phyloP scores from a whole-genome alignment of 2,888 invertebrate species.

The Eristalis intricaria region DNA sequence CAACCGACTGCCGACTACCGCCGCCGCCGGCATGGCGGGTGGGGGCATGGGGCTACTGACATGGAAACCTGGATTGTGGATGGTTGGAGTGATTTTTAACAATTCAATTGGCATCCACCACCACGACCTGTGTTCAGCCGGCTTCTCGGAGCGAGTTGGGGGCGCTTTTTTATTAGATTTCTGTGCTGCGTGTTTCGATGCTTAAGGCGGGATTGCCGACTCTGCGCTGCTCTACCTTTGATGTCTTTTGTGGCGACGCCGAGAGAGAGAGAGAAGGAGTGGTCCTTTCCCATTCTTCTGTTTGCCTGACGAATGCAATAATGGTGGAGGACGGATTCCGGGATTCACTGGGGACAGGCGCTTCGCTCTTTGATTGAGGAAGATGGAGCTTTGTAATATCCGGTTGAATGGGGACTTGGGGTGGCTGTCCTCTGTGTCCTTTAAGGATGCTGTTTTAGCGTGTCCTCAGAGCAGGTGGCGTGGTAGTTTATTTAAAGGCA shows the following conservation, averaged over 20 bases:
- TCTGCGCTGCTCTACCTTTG: slow-evolving; percentile 53
- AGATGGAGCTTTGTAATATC: slow-evolving; percentile 62
- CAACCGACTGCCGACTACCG: background rate
- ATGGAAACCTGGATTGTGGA: slow-evolving; percentile 36
- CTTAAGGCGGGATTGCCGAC: slow-evolving; percentile 58
- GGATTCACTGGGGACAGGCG: slow-evolving; percentile 60
- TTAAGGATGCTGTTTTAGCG: background rate
- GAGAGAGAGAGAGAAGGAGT: no score
- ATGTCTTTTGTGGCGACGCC: slow-evolving; percentile 49
- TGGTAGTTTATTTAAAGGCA: background rate
- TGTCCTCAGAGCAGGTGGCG: background rate
- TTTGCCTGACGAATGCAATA: slow-evolving; percentile 58
- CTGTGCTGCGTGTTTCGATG: slow-evolving; percentile 50
- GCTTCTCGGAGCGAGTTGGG: background rate
- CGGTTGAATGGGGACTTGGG: background rate
- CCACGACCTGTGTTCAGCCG: slow-evolving; percentile 13
- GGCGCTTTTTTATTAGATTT: slow-evolving; percentile 62
- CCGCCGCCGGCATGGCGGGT: background rate
- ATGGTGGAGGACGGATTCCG: slow-evolving; percentile 54
- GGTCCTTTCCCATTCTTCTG: background rate
- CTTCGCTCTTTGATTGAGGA: slow-evolving; percentile 49
- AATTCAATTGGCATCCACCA: slow-evolving; percentile 65
- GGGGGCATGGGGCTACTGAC: slow-evolving; percentile 19
- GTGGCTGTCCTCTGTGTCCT: background rate
- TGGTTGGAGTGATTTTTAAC: slow-evolving; percentile 39